Evolutionary conservation across 2,888 invertebrate genomes (phyloP), one percentile per base, ranked within the genome.

Genomic region (Oxycera nigricornis): DNA sequence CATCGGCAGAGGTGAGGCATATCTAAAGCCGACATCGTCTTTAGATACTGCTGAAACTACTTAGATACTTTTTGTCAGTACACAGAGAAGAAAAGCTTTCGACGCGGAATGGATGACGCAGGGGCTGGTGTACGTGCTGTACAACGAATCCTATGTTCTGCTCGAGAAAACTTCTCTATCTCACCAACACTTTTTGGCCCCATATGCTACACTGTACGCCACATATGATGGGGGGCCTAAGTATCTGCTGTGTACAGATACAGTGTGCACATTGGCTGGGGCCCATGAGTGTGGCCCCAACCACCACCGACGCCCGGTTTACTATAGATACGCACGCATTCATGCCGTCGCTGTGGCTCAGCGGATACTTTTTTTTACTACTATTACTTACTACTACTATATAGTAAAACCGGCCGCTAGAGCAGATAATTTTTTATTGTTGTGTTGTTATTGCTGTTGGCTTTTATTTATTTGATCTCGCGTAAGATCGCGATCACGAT

Each of bases 361-460:
- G 41, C 24, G 17, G 39, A 14, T 65, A 26, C 41, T 65, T 65
- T 65, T 65, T 62, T 65, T 65, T 65, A 65, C 65, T 65, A 65
- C 65, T 9, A n/a, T n/a, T n/a, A n/a, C 20, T 65, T 65, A 65
- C 65, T 65, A 65, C 65, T 65, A 65, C 65, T 65, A 65, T 65
- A 39, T 65, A 65, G 65, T 65, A 65, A 41, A 52, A 70, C 70
- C 70, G 70, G 70, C 70, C 52, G 70, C 52, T 55, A 52, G 55
- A 55, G 30, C n/a, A 52, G 30, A 68, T 50, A 30, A 31, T 52
- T 70, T 70, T 70, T 70, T 55, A 52, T 70, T 52, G 65, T 70
- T 52, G 50, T 62, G 20, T 62, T 20, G 62, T 9, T 30, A 62
- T 50, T 50, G 68, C 11, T 70, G 65, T 65, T 30, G 39, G 30